A percentile compares a stretch with the other conserved stretches of the same genome.
These are phyloP conservation scores for Falco columbarius DNA, from an alignment of 2,797 vertebrate genomes.

Conservation along the genomic window DNA sequence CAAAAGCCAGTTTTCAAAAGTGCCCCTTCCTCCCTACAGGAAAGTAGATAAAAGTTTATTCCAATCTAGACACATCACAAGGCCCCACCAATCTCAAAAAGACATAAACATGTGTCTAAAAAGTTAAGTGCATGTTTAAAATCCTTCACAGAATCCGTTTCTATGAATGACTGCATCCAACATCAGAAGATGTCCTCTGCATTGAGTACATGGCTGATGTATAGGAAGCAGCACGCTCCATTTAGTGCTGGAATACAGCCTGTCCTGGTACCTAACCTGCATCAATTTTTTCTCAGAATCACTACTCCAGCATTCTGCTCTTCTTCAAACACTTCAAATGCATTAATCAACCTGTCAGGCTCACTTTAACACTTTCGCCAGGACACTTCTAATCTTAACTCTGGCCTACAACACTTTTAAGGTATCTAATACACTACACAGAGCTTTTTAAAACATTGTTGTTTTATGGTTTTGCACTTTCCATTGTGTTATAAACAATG, in stretches of 20 bases:
- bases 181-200: background rate
- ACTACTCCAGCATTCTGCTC: background rate
- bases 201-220: background rate
- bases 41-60: background rate
- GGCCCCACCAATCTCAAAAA: background rate
- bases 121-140: background rate
- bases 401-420: background rate
- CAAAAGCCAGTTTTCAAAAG: background rate
- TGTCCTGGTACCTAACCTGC: background rate
- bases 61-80: background rate
- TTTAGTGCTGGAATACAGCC: background rate
- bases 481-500: background rate
- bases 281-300: background rate
- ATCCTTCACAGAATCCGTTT: background rate
- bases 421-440: background rate
- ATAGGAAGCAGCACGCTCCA: background rate
- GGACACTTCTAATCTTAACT: background rate
- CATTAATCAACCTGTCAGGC: conserved; percentile 1
- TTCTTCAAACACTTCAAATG: background rate
- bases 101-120: background rate
- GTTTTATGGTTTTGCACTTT: background rate
- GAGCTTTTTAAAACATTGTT: background rate
- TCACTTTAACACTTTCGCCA: background rate
- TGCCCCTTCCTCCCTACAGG: background rate
- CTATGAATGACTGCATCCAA: background rate